Evolutionary conservation across 2,797 vertebrate species (phyloP).

Genomic region (Epinephelus coioides): DNA sequence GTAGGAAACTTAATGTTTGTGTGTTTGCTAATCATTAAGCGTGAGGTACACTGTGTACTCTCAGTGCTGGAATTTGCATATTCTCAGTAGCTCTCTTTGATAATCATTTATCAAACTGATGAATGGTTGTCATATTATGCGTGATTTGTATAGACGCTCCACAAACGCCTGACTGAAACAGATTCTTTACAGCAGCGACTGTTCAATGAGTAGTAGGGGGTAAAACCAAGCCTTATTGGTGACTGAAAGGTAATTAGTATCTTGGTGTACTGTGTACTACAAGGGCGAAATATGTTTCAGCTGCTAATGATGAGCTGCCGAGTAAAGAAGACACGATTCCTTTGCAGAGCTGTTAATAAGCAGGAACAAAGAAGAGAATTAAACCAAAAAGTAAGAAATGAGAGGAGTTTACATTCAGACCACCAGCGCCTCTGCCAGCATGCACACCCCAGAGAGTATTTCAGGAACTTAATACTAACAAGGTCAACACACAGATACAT

Average conservation of each 20-base stretch:
- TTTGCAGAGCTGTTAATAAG: conserved; percentile 51
- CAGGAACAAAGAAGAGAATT: conserved; percentile 34
- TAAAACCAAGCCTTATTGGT: conserved; percentile 56
- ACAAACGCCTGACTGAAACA: conserved; percentile 42
- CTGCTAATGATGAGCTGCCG: conserved; percentile 62
- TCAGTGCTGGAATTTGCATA: conserved; percentile 52
- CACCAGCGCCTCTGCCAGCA: conserved; percentile 28
- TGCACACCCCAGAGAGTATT: conserved; percentile 60
- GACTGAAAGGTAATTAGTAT: conserved; percentile 72
- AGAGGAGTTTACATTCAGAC: conserved; percentile 42
- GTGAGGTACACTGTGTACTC: conserved; percentile 32
- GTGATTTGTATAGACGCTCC: conserved; percentile 55
- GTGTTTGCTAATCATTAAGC: conserved; percentile 28
- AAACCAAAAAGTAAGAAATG: conserved; percentile 37
- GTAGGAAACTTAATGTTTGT: conserved; percentile 29
- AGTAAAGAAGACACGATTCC: conserved; percentile 27
- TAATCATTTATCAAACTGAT: conserved; percentile 71
- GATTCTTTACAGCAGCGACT: conserved; percentile 43
- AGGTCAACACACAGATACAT: conserved; percentile 64
- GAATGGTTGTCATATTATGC: conserved; percentile 58
- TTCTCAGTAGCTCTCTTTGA: conserved; percentile 47
- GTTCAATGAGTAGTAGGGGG: conserved; percentile 51
- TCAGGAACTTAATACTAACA: conserved; percentile 66
- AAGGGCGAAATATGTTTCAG: conserved; percentile 53
- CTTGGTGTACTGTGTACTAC: conserved; percentile 61